phyloP scores from a whole-genome alignment of 2,797 vertebrate species.

The Phataginus tetradactyla region DNA sequence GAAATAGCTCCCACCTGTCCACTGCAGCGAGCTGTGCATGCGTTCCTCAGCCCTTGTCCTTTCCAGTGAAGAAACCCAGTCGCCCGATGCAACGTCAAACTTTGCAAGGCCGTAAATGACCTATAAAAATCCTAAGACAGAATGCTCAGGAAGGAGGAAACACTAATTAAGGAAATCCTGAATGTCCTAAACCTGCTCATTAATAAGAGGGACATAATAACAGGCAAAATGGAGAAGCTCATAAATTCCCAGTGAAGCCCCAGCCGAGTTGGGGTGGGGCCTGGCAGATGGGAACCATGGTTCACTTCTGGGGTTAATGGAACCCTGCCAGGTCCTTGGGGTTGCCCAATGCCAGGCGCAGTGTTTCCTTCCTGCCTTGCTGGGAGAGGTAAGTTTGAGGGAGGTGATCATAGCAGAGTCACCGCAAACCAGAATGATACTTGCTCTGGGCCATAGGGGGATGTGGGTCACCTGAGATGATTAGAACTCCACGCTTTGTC shows the following conservation, averaged over 20 bases:
- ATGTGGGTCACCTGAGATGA: constrained; percentile 38
- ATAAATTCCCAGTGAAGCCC: constrained; percentile 75
- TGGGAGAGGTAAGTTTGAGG: constrained; percentile 31
- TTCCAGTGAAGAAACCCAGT: not conserved
- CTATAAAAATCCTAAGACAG: constrained; percentile 61
- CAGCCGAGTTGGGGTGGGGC: not conserved
- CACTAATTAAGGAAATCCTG: constrained; percentile 77
- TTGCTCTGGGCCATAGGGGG: constrained; percentile 49
- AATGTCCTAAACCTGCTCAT: constrained; percentile 39
- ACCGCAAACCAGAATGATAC: not conserved
- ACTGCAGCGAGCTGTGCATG: not conserved
- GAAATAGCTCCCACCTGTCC: not conserved
- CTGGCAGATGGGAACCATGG: constrained; percentile 23
- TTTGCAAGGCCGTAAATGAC: constrained; percentile 58
- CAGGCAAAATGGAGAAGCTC: constrained; percentile 82
- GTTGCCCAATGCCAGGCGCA: not conserved
- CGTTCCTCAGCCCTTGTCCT: not conserved
- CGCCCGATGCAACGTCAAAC: constrained; percentile 5
- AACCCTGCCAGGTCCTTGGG: constrained; percentile 26
- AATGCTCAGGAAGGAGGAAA: constrained; percentile 74
- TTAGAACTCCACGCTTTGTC: not conserved
- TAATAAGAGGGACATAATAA: constrained; percentile 76
- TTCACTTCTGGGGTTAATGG: constrained; percentile 68
- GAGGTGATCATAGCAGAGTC: constrained; percentile 18
- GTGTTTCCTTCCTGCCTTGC: constrained; percentile 7